Percentiles rank a stretch among this genome's conserved stretches.
phyloP scores from a whole-genome alignment of 2,888 invertebrate genomes.

The Mythimna albipuncta region DNA sequence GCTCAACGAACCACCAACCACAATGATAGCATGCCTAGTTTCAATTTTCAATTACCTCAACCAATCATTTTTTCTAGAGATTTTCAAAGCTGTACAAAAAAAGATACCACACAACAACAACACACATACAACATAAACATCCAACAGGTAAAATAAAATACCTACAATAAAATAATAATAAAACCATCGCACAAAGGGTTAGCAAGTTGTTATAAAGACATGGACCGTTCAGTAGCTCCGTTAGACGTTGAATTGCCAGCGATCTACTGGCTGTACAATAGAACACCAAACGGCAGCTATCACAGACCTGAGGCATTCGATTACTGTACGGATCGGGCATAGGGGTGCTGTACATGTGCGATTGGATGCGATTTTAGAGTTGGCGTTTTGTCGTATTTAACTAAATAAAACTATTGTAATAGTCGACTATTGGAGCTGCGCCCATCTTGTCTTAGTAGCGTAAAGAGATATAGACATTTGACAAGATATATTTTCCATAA shows the following conservation, averaged over 20 bases:
- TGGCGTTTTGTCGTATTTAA: not conserved
- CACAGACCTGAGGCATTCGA: conserved; percentile 62
- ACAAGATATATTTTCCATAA: no score
- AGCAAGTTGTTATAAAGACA: conserved; percentile 44
- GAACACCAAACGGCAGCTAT: conserved; percentile 54
- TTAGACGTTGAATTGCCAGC: conserved; percentile 47
- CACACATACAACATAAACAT: not conserved
- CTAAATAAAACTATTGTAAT: no score
- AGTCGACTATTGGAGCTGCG: no score
- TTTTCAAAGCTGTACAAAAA: not conserved
- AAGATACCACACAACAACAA: no score
- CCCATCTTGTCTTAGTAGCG: no score
- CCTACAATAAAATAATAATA: conserved; percentile 27
- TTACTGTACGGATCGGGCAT: conserved; percentile 43
- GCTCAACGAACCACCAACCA: no score
- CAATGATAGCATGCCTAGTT: not conserved
- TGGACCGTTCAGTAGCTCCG: conserved; percentile 27
- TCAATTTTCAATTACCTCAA: not conserved
- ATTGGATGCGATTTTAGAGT: conserved; percentile 14
- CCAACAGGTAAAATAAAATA: not conserved
- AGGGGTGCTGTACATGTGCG: conserved; percentile 36
- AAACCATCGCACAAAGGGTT: conserved; percentile 6
- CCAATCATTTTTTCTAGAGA: not conserved
- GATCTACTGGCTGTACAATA: conserved; percentile 58
- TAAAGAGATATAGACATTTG: no score